phyloP scores from a whole-genome alignment of 2,113 vertebrate genomes.

The Cryptotis parvus region DNA sequence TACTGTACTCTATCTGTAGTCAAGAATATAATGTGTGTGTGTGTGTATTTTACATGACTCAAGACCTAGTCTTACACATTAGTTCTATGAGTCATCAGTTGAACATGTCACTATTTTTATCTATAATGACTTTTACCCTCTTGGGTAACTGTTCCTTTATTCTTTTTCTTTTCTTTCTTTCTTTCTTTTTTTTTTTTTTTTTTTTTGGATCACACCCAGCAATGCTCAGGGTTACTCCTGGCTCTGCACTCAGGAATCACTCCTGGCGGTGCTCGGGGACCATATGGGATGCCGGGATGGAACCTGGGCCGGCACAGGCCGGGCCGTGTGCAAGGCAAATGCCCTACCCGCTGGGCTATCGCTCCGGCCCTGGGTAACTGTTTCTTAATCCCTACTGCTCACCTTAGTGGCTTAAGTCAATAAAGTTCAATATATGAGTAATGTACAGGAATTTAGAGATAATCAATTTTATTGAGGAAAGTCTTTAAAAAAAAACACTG shows the following conservation, averaged over 20 bases:
- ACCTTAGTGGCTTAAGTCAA: conserved; percentile 22
- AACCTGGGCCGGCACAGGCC: too few relatives aligned
- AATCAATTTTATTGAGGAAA: neutral
- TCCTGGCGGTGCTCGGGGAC: too few relatives aligned
- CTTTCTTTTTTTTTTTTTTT: too few relatives aligned
- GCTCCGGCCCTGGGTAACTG: neutral
- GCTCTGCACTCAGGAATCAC: too few relatives aligned
- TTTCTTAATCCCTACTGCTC: neutral
- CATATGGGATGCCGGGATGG: too few relatives aligned
- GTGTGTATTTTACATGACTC: neutral
- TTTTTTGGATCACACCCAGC: too few relatives aligned
- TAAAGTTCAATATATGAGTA: neutral
- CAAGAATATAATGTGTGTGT: too few relatives aligned
- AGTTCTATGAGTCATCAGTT: neutral
- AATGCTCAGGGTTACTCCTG: too few relatives aligned
- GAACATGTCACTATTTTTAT: neutral
- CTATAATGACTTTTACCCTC: conserved; percentile 16
- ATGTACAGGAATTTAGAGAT: neutral
- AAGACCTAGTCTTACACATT: neutral
- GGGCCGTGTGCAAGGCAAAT: too few relatives aligned
- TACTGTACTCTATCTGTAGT: too few relatives aligned
- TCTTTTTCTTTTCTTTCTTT: too few relatives aligned
- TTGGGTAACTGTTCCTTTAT: neutral
- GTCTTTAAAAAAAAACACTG: neutral
- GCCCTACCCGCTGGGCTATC: too few relatives aligned